Evolutionary conservation across 2,888 invertebrate genomes (phyloP), one percentile per base, ranked within the genome.

Genomic region (Hypercompe scribonia): DNA sequence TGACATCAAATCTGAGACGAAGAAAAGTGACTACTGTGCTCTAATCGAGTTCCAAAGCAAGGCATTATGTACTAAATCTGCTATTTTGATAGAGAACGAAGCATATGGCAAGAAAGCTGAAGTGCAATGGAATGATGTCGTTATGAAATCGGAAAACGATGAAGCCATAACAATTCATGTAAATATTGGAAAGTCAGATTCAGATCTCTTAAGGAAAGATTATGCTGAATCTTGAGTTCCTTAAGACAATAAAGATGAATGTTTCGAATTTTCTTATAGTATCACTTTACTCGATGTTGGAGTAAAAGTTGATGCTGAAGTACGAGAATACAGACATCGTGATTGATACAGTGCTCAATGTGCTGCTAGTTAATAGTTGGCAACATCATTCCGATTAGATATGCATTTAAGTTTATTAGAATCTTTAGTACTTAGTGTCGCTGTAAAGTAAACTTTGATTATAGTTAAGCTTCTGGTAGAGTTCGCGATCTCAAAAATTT

Each of bases 91-190:
- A 73, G 95, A 95, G 73, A 95, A 95, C 75, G 95, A 95, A 83
- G 88, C 92, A 0, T 95, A 95, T 68, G 93, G 95, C 15, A 96
- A 95, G 84, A 95, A 95, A 81, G 95, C 95, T 0, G 95, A 96
- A 81, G 92, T 95, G 0, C 95, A 95, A 81, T 95, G 95, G 94
- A 94, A 92, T 71, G 95, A 96, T 79, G 90, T 94, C 0, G 89
- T 94, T 3, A 89, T 94, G 89, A 95, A 95, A 78, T 90, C 95
- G 0, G 95, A 95, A n/a, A 90, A 84, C 21, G 95, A 95, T 75
- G 95, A 95, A 87, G 92, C 95, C 18, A 94, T 95, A 33, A 95
- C 95, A 2, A 95, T 95, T 61, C 95, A 95, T 79, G 95, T 95
- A 1, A 95, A 95, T 78, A 94, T 95, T 69, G 92, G 91, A 2